Percentiles rank a stretch among this genome's conserved stretches.
Conservation (phyloP, 2,113 vertebrate genomes). For the Plestiodon gilberti region DNA sequence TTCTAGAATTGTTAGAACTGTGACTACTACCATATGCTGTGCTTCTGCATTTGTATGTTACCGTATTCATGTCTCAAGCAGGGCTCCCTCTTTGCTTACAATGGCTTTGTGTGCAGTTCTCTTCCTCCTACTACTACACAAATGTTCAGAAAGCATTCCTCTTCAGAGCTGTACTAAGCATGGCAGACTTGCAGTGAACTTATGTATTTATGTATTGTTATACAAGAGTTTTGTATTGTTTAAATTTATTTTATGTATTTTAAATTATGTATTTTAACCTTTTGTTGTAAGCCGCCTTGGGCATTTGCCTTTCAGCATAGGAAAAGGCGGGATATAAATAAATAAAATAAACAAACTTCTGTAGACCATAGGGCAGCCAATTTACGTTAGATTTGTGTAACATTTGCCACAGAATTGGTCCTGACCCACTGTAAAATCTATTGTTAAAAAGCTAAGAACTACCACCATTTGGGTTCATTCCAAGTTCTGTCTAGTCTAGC, state of each 20-base stretch:
- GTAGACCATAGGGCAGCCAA: background rate
- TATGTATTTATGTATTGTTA: too few species aligned
- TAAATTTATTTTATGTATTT: too few species aligned
- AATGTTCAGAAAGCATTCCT: background rate
- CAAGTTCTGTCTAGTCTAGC: background rate
- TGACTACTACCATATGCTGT: background rate
- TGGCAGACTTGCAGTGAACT: background rate
- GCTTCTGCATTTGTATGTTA: background rate
- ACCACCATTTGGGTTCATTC: background rate
- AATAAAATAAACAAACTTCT: background rate
- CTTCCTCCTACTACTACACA: background rate
- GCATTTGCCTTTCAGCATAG: too few species aligned
- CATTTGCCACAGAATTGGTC: background rate
- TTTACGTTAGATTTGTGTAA: background rate
- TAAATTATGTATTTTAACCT: too few species aligned
- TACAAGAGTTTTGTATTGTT: too few species aligned
- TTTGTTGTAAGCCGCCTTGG: too few species aligned
- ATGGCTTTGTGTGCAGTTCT: background rate
- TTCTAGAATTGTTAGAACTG: background rate
- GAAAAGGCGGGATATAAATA: too few species aligned
- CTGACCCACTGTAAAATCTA: background rate
- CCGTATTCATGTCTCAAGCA: background rate
- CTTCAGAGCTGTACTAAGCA: background rate
- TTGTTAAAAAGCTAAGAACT: background rate
- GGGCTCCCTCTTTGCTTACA: background rate